These are phyloP conservation scores for Spatulosminthurus flaviceps DNA, from an alignment of 2,888 invertebrate genomes.

Conservation along the genomic window DNA sequence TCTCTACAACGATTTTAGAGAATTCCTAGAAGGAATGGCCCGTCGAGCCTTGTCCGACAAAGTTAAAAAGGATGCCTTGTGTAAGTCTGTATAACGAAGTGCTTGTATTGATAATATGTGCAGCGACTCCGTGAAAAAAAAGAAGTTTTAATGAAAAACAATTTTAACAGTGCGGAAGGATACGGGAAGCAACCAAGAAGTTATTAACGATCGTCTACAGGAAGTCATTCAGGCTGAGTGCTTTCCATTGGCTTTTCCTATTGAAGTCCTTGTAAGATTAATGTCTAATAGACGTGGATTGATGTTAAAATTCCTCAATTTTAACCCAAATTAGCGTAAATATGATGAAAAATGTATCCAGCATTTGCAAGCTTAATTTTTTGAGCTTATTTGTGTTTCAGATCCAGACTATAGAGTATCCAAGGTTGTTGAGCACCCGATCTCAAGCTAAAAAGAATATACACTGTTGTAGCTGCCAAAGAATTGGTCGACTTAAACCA, in stretches of 20 bases:
- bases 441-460: neutral
- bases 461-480: neutral
- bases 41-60: neutral
- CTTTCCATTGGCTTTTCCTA: neutral
- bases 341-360: too few relatives aligned
- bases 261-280: neutral
- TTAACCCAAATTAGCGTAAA: too few relatives aligned
- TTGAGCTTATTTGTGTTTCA: too few relatives aligned
- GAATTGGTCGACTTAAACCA: neutral
- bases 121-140: too few relatives aligned
- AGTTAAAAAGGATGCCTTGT: neutral
- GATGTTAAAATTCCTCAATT: too few relatives aligned
- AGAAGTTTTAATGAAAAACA: too few relatives aligned
- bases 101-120: neutral
- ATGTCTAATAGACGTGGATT: too few relatives aligned
- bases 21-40: neutral
- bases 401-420: neutral
- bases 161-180: neutral
- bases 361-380: too few relatives aligned
- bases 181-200: neutral
- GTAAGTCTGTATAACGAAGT: neutral
- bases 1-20: neutral
- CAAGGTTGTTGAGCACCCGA: neutral
- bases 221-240: neutral
- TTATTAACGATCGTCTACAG: neutral